Evolutionary conservation across 1,140 invertebrate species (phyloP), one percentile per base, ranked within the genome.

Genomic region (Riptortus pedestris): DNA sequence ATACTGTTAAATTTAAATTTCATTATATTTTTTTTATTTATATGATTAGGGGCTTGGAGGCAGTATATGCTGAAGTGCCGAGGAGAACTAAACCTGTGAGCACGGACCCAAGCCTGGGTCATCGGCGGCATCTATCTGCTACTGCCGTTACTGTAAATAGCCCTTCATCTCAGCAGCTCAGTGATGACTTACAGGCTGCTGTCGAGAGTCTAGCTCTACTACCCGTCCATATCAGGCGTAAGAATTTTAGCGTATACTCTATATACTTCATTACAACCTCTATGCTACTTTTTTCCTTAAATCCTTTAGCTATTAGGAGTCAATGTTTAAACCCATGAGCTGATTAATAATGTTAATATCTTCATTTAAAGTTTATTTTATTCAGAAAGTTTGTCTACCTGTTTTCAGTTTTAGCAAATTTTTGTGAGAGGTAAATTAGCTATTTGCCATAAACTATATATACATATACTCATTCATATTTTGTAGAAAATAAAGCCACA

Each of bases 121-220:
- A 83, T 65, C 73, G 81, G 65, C 70, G 82, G 43, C 80, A 84
- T 72, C 77, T 83, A 31, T 83, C 81, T 2, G 65, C 65, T 11
- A 76, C 78, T 60, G 76, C 76, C 22, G 75, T 75, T 9, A 73
- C 73, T 69, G 66, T 47, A 59, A 69, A 58, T 48, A 52, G 63
- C 67, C 72, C 68, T 12, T 55, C 51, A 55, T 67, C 45, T 1
- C 60, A 62, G 55, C 66, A 78, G 60, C 69, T 79, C 28, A 77
- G 76, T 66, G 76, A 79, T 69, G 80, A 79, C 71, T 73, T 82
- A 7, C 75, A 78, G 60, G 75, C 77, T 5, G 78, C 81, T 20
- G 81, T 83, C 1, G 80, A 81, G 64, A 75, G 75, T n/a, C 70
- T 79, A 0, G 76, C 74, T 20, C 67, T 78, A 14, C 71, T 77